Evolutionary conservation across 2,113 vertebrate species (phyloP).

Genomic region (Hippopotamus amphibius): DNA sequence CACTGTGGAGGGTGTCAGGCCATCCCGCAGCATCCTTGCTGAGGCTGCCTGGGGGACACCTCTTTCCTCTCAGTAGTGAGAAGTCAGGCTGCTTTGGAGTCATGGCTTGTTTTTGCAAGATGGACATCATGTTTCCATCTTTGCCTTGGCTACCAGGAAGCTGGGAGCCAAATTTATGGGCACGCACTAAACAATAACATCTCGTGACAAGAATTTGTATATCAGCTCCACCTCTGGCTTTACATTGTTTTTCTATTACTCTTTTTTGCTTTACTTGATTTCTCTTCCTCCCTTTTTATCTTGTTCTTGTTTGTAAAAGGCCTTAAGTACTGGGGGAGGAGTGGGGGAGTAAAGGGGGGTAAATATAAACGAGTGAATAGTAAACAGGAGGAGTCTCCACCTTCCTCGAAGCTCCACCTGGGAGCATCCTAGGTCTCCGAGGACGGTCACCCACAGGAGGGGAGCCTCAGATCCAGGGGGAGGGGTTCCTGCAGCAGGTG

Average conservation of each 20-base stretch:
- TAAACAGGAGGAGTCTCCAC: background rate
- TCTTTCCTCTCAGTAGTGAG: fast-evolving
- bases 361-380: background rate
- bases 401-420: fast-evolving
- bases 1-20: background rate
- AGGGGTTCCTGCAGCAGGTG: fast-evolving
- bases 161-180: background rate
- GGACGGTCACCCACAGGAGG: fast-evolving
- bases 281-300: background rate
- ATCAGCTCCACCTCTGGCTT: background rate
- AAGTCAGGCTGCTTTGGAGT: background rate
- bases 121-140: background rate
- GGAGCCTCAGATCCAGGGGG: background rate
- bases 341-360: background rate
- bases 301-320: background rate
- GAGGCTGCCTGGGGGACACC: background rate
- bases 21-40: background rate
- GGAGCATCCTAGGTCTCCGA: fast-evolving
- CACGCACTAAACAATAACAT: fast-evolving
- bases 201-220: background rate
- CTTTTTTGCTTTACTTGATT: background rate
- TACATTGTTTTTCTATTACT: background rate
- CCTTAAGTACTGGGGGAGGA: background rate
- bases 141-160: background rate
- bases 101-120: background rate